Base-by-base conservation (phyloP, 1,140 invertebrate genomes). In the Pseudobourletiella spinata region DNA sequence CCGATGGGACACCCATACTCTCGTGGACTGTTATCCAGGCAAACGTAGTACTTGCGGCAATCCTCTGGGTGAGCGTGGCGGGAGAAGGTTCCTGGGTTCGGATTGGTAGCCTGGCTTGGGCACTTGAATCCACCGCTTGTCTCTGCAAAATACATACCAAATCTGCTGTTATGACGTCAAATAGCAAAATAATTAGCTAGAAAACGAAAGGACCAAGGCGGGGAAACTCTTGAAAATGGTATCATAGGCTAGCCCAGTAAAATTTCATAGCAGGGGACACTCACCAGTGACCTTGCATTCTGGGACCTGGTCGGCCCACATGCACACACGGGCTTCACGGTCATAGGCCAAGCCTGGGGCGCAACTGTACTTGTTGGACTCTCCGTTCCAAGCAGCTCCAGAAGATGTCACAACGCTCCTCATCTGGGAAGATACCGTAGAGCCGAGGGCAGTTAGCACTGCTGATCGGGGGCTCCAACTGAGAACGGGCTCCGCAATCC, bases 321-420 rank as follows among this genome's bases (percentile, higher is more conserved):
- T 92, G 78, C 91, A 94, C 46, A 95, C 91, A 61, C 90, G 83
- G 39, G 90, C 85, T 0, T 64, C 89, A 63, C 88, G 83, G 79
- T 95, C 91, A 77, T 95, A 95, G 66, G 91, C 91, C 4, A 95
- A 78, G 71, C 92, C 92, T 68, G 91, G 90, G 70, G 90, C 91
- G 79, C 92, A 95, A 74, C 93, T 89, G 74, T 95, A 95, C 68
- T 87, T 84, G 70, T 88, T 91, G 8, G 90, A 85, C 76, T 94
- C 91, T 39, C 91, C 92, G 76, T 92, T 92, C 90, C 91, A 94
- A 77, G n/a, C 92, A 95, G 75, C 91, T 93, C 87, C 90, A 95
- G 85, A 95, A 95, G 1, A 89, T 86, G 74, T 91, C 87, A 51
- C 65, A 67, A 14, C 93, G 91, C 64, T 80, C 77, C 22, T 86